Conservation (phyloP, 2,113 vertebrate genomes). For the Petromus typicus region DNA sequence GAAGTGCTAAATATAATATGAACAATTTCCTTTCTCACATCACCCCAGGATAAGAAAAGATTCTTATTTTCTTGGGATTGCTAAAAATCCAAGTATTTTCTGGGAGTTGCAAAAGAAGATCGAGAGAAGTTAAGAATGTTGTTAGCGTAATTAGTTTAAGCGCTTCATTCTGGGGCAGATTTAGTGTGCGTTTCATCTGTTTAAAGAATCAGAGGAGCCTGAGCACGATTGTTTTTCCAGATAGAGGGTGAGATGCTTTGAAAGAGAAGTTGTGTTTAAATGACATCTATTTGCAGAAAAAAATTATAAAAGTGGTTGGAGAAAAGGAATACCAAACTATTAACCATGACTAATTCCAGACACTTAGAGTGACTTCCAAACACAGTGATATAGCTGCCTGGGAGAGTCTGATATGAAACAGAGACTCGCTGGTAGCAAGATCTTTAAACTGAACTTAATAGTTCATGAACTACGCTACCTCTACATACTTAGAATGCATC, state of each 20-base stretch:
- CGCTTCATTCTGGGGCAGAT: conserved; percentile 64
- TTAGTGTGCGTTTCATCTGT: conserved; percentile 44
- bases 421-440: background rate
- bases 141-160: conserved; percentile 64
- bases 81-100: conserved; percentile 53
- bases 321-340: background rate
- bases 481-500: background rate
- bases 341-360: background rate
- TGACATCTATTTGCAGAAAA: background rate
- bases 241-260: background rate
- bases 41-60: conserved; percentile 52
- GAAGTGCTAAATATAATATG: conserved; percentile 85
- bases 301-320: background rate
- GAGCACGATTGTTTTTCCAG: conserved; percentile 68
- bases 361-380: background rate
- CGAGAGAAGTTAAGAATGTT: conserved; percentile 40
- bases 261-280: background rate
- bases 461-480: background rate
- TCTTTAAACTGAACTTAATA: background rate
- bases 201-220: conserved; percentile 37
- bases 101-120: background rate
- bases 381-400: background rate
- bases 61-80: conserved; percentile 42
- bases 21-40: conserved; percentile 83
- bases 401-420: background rate